These are phyloP conservation scores for Leptodactylus fallax DNA, from an alignment of 2,797 vertebrate species.

Conservation along the genomic window DNA sequence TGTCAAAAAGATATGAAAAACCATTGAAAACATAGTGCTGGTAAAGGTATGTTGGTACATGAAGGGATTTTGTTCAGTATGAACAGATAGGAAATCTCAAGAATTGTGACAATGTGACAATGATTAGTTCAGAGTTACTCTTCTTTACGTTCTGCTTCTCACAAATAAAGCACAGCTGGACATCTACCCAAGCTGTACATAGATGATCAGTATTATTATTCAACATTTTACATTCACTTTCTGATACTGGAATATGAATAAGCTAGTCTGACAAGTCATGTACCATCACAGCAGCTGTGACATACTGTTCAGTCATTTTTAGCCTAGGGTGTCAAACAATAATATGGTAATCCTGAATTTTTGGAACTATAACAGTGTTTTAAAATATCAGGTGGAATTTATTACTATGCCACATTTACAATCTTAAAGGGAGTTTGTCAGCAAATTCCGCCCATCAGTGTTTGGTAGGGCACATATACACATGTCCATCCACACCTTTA, in stretches of 20 bases:
- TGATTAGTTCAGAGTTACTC: not conserved
- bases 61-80: not conserved
- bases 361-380: not conserved
- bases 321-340: constrained; percentile 3
- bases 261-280: constrained; percentile 15
- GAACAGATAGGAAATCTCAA: not conserved
- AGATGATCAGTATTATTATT: constrained; percentile 49
- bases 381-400: not conserved
- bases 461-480: too few relatives aligned
- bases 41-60: not conserved
- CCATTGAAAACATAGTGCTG: not conserved
- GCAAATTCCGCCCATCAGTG: too few relatives aligned
- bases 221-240: constrained; percentile 13
- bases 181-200: not conserved
- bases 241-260: constrained; percentile 12
- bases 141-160: constrained; percentile 20
- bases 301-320: constrained; percentile 11
- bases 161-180: constrained; percentile 3
- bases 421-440: too few relatives aligned
- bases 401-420: not conserved
- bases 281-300: constrained; percentile 13
- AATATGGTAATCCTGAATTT: constrained; percentile 6
- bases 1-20: not conserved
- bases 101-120: constrained; percentile 1
- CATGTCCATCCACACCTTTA: too few relatives aligned